Conservation (phyloP, 2,113 vertebrate species). For the Mugil cephalus region DNA sequence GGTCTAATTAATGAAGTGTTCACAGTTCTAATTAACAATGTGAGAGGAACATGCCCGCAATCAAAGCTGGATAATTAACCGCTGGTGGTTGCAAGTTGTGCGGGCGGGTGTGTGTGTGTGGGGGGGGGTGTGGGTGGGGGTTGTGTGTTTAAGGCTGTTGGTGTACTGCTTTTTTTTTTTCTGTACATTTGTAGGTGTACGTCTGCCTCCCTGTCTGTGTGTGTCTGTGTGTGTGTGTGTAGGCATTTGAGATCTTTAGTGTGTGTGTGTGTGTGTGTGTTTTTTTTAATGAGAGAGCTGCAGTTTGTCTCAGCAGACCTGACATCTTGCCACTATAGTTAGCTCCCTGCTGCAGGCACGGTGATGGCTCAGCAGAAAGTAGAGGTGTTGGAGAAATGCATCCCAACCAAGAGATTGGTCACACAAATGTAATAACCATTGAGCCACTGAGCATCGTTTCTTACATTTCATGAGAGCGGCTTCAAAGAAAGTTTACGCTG, state of each 20-base stretch:
- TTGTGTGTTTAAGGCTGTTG: constrained; percentile 21
- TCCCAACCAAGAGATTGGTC: constrained; percentile 27
- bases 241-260: not conserved
- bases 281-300: constrained; percentile 68
- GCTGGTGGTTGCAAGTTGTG: constrained; percentile 47
- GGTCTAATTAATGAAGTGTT: constrained; percentile 82
- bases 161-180: constrained; percentile 25
- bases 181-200: constrained; percentile 23
- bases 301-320: constrained; percentile 72
- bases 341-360: constrained; percentile 69
- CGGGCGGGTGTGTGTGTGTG: constrained; percentile 9
- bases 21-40: constrained; percentile 81
- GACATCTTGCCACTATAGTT: constrained; percentile 73
- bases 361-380: constrained; percentile 67
- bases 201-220: constrained; percentile 24
- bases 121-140: not conserved
- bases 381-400: constrained; percentile 35
- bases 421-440: constrained; percentile 10
- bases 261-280: constrained; percentile 26
- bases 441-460: not conserved
- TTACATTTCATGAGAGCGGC: too few relatives aligned
- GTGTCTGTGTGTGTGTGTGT: constrained; percentile 20
- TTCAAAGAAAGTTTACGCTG: not conserved
- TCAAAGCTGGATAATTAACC: constrained; percentile 82
- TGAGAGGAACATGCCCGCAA: constrained; percentile 81